Conservation (phyloP, 1,140 invertebrate species). For the Drosophila teissieri region DNA sequence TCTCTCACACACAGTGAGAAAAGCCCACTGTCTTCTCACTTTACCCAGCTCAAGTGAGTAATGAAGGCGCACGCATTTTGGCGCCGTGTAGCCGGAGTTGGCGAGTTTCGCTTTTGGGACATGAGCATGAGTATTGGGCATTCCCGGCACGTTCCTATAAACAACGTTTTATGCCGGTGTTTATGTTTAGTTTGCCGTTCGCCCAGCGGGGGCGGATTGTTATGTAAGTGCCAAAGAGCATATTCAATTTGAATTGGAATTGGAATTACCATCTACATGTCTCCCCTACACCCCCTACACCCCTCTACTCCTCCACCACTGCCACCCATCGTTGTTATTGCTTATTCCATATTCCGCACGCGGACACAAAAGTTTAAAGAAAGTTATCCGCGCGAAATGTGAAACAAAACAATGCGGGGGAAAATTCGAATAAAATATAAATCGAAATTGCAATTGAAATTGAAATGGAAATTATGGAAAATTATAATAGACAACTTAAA, state of each 20-base stretch:
- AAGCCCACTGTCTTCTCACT: not conserved
- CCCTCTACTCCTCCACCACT: no score
- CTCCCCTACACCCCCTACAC: not conserved
- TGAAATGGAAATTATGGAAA: slow-evolving; percentile 20
- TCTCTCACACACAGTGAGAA: slow-evolving; percentile 12
- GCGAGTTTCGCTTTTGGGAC: slow-evolving; percentile 1
- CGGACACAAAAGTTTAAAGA: slow-evolving; percentile 50
- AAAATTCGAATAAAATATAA: slow-evolving; percentile 29
- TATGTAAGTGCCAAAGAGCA: slow-evolving; percentile 65
- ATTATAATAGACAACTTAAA: slow-evolving; percentile 3
- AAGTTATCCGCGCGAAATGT: slow-evolving; percentile 37
- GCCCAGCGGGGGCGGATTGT: slow-evolving; percentile 24
- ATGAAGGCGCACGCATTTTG: not conserved
- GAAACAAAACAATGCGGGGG: slow-evolving; percentile 15
- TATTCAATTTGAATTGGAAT: slow-evolving; percentile 71
- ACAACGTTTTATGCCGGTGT: slow-evolving; percentile 71
- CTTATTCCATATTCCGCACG: slow-evolving; percentile 51
- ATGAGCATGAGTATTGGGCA: slow-evolving; percentile 3
- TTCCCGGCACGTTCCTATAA: slow-evolving; percentile 62
- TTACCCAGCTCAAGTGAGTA: no score
- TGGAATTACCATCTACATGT: slow-evolving; percentile 24
- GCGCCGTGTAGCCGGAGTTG: not conserved
- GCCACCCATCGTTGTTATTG: slow-evolving; percentile 1
- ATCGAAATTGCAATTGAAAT: not conserved
- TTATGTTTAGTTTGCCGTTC: slow-evolving; percentile 56